Conservation (phyloP, 2,888 invertebrate genomes). For the Cephus spinipes region DNA sequence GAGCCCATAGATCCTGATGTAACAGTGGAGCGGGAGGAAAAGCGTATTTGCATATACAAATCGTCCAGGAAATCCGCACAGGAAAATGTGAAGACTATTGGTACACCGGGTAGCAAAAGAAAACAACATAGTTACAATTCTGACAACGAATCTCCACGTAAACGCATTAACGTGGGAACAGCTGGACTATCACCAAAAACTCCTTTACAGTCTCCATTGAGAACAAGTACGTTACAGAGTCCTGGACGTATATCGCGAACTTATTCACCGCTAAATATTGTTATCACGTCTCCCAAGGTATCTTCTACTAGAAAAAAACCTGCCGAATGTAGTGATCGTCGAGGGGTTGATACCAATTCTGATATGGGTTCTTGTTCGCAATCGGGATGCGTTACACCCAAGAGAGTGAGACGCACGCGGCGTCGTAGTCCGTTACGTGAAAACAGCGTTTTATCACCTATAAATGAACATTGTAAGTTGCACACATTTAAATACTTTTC, state of each 20-base stretch:
- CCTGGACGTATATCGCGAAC: conserved; percentile 43
- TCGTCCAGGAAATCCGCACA: conserved; percentile 11
- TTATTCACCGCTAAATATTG: conserved; percentile 58
- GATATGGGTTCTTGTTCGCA: neutral
- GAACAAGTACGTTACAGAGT: conserved; percentile 40
- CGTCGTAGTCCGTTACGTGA: neutral
- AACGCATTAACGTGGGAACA: conserved; percentile 29
- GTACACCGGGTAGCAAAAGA: conserved; percentile 38
- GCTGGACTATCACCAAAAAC: conserved; percentile 31
- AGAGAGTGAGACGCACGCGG: neutral
- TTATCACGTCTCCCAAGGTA: conserved; percentile 53
- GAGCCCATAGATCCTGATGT: conserved; percentile 42
- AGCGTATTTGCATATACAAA: conserved; percentile 50
- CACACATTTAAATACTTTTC: neutral
- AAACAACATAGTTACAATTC: conserved; percentile 29
- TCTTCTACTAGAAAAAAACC: conserved; percentile 20
- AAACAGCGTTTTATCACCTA: neutral
- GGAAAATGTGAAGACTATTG: conserved; percentile 25
- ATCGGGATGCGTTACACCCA: neutral
- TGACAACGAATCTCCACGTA: conserved; percentile 26
- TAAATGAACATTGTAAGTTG: neutral
- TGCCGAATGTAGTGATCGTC: neutral
- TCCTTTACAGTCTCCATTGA: conserved; percentile 37
- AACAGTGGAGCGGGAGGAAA: conserved; percentile 46
- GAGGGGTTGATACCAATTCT: neutral